Evolutionary conservation across 2,797 vertebrate genomes (phyloP).

Genomic region (Paramormyrops hopkinsi): DNA sequence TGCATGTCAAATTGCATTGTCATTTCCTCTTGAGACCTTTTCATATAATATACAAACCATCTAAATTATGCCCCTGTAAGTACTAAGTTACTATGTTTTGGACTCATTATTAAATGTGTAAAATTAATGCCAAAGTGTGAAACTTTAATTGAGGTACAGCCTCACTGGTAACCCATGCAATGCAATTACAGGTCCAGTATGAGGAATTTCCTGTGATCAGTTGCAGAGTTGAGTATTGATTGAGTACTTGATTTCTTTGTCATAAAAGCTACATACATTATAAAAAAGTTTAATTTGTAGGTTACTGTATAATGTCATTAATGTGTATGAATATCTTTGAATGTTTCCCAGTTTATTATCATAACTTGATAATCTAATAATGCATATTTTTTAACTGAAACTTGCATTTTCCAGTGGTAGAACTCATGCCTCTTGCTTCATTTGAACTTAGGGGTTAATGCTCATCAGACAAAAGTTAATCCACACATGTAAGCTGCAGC

Average conservation of each 20-base stretch:
- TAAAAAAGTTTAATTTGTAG: not conserved
- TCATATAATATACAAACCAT: not conserved
- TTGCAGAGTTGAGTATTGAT: not conserved
- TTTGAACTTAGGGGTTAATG: not conserved
- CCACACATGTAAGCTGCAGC: not conserved
- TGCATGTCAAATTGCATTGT: not conserved
- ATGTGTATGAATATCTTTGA: not conserved
- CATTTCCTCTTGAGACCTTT: not conserved
- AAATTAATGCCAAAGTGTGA: not conserved
- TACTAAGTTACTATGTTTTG: not conserved
- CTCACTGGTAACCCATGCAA: not conserved
- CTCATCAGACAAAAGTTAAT: not conserved
- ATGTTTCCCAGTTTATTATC: not conserved
- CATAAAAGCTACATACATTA: not conserved
- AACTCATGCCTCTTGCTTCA: not conserved
- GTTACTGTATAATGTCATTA: not conserved
- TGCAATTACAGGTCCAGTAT: not conserved
- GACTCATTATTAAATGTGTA: not conserved
- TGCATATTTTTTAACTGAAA: not conserved
- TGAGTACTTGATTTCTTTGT: not conserved
- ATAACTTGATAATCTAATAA: not conserved
- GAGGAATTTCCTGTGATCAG: not conserved
- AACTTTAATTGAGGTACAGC: not conserved
- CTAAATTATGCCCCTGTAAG: not conserved
- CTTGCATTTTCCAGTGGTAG: not conserved